Percentiles rank a stretch among this genome's conserved stretches.
Conservation (phyloP, 2,113 vertebrate species). For the Noctilio leporinus region DNA sequence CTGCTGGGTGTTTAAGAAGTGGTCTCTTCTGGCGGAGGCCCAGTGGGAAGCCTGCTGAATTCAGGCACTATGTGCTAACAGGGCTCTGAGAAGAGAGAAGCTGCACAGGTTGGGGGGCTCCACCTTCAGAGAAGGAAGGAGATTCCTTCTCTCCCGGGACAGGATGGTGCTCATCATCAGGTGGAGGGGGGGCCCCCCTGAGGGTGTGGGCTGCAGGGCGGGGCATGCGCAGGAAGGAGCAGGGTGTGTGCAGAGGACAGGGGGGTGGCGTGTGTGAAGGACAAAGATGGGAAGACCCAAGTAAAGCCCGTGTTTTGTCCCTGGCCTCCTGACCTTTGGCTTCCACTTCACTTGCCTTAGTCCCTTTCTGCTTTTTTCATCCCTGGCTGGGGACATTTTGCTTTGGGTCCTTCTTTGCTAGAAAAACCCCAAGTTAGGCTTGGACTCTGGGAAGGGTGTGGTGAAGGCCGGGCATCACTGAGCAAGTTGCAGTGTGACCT, state of each 20-base stretch:
- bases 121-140: not conserved
- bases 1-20: too few species aligned
- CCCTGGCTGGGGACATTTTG: not conserved
- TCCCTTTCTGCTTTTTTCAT: not conserved
- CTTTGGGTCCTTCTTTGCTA: not conserved
- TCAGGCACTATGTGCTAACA: too few species aligned
- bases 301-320: too few species aligned
- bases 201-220: not conserved
- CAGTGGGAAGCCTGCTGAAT: too few species aligned
- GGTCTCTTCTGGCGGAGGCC: too few species aligned
- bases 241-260: not conserved
- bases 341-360: fast-evolving
- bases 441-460: not conserved
- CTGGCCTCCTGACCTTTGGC: too few species aligned
- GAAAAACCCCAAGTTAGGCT: not conserved
- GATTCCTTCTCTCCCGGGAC: not conserved
- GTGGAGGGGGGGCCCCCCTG: not conserved
- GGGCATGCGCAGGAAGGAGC: not conserved
- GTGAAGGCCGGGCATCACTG: not conserved
- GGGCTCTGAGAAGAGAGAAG: not conserved
- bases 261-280: too few species aligned
- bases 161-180: not conserved
- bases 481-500: not conserved
- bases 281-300: not conserved
- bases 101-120: not conserved